phyloP scores from a whole-genome alignment of 2,888 invertebrate genomes.

The Agapetus fuscipes region DNA sequence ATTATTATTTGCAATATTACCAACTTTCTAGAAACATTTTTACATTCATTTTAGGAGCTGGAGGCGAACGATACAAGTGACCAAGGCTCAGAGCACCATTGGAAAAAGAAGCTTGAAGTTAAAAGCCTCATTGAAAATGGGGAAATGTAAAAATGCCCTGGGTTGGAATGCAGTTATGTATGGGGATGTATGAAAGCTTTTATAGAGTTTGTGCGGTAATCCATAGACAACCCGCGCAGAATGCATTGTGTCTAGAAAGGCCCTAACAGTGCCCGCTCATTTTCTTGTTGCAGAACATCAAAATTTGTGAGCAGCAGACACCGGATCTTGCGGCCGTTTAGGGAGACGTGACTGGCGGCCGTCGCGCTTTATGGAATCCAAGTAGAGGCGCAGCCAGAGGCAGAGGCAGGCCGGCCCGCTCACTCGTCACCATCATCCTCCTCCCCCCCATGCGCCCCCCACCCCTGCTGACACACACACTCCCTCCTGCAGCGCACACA shows the following conservation, averaged over 20 bases:
- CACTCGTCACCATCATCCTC: slow-evolving; percentile 2
- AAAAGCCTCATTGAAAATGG: too few relatives aligned
- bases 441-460: slow-evolving; percentile 25
- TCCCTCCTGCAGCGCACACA: not conserved
- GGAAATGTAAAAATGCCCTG: too few relatives aligned
- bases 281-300: slow-evolving; percentile 65
- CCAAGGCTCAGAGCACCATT: not conserved
- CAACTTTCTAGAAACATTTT: too few relatives aligned
- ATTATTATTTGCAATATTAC: too few relatives aligned
- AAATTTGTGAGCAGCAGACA: slow-evolving; percentile 96
- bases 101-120: too few relatives aligned
- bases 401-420: not conserved
- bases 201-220: too few relatives aligned
- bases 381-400: not conserved
- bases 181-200: too few relatives aligned
- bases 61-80: too few relatives aligned
- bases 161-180: too few relatives aligned
- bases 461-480: slow-evolving; percentile 16
- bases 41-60: not conserved
- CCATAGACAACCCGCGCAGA: too few relatives aligned
- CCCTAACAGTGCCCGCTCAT: too few relatives aligned
- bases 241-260: too few relatives aligned
- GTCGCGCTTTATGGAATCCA: slow-evolving; percentile 21
- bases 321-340: slow-evolving; percentile 93
- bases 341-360: slow-evolving; percentile 87